phyloP scores from a whole-genome alignment of 2,797 vertebrate species.

The Myiotriccus ornatus region DNA sequence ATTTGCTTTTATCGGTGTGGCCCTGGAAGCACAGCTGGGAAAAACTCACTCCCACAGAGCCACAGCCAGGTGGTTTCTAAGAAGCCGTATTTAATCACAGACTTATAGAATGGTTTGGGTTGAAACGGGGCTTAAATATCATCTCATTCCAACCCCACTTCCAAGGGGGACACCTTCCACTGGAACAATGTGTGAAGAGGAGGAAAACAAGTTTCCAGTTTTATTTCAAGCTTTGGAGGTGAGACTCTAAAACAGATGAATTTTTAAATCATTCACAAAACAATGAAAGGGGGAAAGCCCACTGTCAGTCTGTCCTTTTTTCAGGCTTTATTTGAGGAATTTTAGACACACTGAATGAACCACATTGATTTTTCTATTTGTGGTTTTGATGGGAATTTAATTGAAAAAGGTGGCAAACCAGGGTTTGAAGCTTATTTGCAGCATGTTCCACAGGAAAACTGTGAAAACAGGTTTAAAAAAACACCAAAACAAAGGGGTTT shows the following conservation, averaged over 20 bases:
- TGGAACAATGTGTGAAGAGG: background rate
- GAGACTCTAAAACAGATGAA: background rate
- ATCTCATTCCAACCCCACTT: background rate
- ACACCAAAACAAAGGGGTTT: background rate
- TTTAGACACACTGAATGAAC: background rate
- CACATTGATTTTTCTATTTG: background rate
- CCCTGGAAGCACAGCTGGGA: background rate
- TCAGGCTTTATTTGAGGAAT: background rate
- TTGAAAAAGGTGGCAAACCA: background rate
- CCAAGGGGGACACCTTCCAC: background rate
- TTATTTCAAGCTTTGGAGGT: background rate
- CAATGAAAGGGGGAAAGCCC: accelerated
- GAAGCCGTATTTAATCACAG: background rate
- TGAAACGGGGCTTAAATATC: background rate
- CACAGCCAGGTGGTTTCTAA: background rate
- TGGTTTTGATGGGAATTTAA: conserved; percentile 19
- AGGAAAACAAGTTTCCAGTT: background rate
- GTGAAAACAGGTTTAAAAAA: background rate
- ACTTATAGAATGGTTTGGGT: background rate
- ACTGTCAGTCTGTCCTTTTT: background rate
- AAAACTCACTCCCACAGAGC: background rate
- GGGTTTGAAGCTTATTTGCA: background rate
- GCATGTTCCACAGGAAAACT: background rate
- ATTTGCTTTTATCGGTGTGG: background rate
- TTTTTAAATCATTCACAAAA: background rate